These are phyloP conservation scores for Ennomos erosarius DNA, from an alignment of 2,888 invertebrate species.

Conservation along the genomic window DNA sequence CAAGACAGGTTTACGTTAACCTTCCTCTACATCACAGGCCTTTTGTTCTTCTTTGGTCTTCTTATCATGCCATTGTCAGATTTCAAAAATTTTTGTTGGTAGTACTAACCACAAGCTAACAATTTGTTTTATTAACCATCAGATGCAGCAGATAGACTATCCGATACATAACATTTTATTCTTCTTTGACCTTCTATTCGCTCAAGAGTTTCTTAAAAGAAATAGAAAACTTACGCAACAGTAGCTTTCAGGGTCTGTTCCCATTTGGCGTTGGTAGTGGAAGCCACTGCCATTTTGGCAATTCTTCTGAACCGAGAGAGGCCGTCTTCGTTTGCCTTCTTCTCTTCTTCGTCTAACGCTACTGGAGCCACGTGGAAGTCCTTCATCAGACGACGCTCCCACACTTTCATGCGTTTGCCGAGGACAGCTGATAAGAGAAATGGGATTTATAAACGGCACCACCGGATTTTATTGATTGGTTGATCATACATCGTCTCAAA, in stretches of 20 bases:
- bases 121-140: too few relatives aligned
- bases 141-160: too few relatives aligned
- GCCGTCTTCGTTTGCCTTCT: constrained; percentile 81
- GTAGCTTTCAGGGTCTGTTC: constrained; percentile 87
- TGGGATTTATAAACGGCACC: neutral
- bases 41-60: too few relatives aligned
- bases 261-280: constrained; percentile 90
- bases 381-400: constrained; percentile 95
- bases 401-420: constrained; percentile 91
- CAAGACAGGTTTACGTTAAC: too few relatives aligned
- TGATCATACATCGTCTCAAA: too few relatives aligned
- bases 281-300: constrained; percentile 89
- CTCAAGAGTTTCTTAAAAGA: neutral
- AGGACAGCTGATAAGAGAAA: constrained; percentile 84
- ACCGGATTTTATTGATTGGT: too few relatives aligned
- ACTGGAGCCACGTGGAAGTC: constrained; percentile 94
- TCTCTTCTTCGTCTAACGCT: constrained; percentile 85
- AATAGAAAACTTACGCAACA: constrained; percentile 75
- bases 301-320: constrained; percentile 89
- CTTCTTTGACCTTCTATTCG: neutral
- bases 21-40: too few relatives aligned
- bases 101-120: too few relatives aligned
- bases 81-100: too few relatives aligned
- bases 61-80: too few relatives aligned
- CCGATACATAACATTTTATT: too few relatives aligned